phyloP scores from a whole-genome alignment of 2,888 invertebrate genomes.

The Pammene fasciana region DNA sequence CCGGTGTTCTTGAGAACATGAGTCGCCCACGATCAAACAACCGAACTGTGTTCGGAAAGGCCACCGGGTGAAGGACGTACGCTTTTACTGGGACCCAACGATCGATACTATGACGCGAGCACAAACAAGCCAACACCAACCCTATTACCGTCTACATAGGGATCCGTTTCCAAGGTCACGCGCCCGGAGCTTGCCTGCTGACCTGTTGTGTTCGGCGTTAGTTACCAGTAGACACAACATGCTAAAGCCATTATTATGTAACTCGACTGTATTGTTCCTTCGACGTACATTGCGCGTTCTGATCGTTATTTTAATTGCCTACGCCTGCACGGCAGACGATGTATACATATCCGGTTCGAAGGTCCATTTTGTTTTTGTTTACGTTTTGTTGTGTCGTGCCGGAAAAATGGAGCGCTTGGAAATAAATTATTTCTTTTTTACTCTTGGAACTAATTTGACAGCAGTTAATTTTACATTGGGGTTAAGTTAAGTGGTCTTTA shows the following conservation, averaged over 20 bases:
- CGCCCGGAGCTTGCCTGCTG: constrained; percentile 46
- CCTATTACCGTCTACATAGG: constrained; percentile 41
- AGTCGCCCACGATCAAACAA: neutral
- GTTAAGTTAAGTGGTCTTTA: constrained; percentile 15
- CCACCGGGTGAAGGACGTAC: constrained; percentile 78
- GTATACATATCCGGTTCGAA: constrained; percentile 8
- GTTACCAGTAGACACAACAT: constrained; percentile 42
- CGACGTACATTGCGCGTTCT: constrained; percentile 20
- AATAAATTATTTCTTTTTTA: constrained; percentile 15
- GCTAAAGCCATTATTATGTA: constrained; percentile 38
- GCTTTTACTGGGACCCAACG: constrained; percentile 59
- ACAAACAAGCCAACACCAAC: constrained; percentile 47
- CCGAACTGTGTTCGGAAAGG: constrained; percentile 61
- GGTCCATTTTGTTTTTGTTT: constrained; percentile 30
- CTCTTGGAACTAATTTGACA: constrained; percentile 6
- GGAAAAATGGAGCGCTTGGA: constrained; percentile 21
- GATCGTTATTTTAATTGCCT: constrained; percentile 4
- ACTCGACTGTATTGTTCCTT: constrained; percentile 12
- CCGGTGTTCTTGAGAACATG: neutral
- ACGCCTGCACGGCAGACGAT: neutral
- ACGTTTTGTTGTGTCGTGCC: constrained; percentile 18
- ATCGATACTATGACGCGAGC: constrained; percentile 62
- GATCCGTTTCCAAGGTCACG: neutral
- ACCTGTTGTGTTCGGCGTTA: constrained; percentile 58
- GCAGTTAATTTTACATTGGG: constrained; percentile 3